These are phyloP conservation scores for Hylomyscus alleni DNA, from an alignment of 2,797 vertebrate species.

Conservation along the genomic window DNA sequence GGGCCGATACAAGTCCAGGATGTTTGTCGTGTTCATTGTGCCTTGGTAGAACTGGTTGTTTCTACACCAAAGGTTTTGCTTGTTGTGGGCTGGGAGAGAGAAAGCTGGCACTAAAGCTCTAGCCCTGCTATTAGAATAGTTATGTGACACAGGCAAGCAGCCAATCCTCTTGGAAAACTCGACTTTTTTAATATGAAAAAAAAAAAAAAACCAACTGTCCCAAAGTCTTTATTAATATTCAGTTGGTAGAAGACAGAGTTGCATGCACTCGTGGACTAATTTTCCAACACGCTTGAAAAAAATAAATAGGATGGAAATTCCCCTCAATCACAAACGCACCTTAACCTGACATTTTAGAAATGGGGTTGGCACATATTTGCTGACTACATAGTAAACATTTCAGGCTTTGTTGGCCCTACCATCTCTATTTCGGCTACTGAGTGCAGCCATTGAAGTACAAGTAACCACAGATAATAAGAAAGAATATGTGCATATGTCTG, in stretches of 20 bases:
- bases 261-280: slow-evolving; percentile 1
- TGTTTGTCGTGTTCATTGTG: neutral
- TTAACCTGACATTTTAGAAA: slow-evolving; percentile 24
- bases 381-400: slow-evolving; percentile 7
- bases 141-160: neutral
- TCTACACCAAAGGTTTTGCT: neutral
- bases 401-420: neutral
- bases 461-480: neutral
- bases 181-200: slow-evolving; percentile 6
- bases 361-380: neutral
- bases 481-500: neutral
- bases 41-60: neutral
- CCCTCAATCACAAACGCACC: neutral
- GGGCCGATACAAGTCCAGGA: neutral
- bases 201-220: neutral
- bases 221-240: neutral
- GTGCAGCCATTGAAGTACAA: neutral
- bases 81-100: neutral
- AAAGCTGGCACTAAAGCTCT: neutral
- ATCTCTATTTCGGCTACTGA: neutral
- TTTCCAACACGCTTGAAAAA: neutral
- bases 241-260: neutral
- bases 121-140: neutral
- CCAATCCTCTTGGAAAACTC: slow-evolving; percentile 9
- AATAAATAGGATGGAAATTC: neutral